These are phyloP conservation scores for Halictus quadricinctus DNA, from an alignment of 2,888 invertebrate genomes.

Conservation along the genomic window DNA sequence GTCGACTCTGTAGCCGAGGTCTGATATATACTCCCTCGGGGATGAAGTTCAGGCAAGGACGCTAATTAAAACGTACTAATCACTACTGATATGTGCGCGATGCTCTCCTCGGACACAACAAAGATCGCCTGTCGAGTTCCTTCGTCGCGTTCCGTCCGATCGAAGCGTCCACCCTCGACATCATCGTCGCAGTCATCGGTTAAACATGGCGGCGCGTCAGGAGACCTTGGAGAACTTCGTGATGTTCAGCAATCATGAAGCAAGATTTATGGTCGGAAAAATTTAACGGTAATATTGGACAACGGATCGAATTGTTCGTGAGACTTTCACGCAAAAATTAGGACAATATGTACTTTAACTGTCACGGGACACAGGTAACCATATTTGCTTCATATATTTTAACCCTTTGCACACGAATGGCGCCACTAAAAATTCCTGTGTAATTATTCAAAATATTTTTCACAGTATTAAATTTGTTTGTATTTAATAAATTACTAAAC, in stretches of 20 bases:
- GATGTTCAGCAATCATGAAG: not conserved
- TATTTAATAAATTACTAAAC: no score
- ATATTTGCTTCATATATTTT: no score
- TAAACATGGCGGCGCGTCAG: not conserved
- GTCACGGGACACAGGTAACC: no score
- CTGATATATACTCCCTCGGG: not conserved
- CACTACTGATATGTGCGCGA: conserved; percentile 72
- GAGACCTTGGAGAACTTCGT: no score
- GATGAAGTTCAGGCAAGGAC: conserved; percentile 40
- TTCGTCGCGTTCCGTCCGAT: conserved; percentile 31
- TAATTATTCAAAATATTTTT: no score
- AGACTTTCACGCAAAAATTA: not conserved
- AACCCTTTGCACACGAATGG: no score
- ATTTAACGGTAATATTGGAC: not conserved
- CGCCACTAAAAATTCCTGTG: no score
- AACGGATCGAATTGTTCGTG: not conserved
- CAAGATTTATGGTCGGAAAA: not conserved
- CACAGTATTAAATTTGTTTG: no score
- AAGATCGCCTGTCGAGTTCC: conserved; percentile 28
- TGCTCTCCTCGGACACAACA: conserved; percentile 41
- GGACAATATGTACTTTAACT: no score
- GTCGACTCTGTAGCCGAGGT: not conserved
- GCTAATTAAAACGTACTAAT: conserved; percentile 64
- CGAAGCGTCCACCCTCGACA: not conserved
- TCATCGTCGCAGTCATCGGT: no score